Evolutionary conservation across 2,113 vertebrate species (phyloP).

Genomic region (Phylloscopus trochiloides): DNA sequence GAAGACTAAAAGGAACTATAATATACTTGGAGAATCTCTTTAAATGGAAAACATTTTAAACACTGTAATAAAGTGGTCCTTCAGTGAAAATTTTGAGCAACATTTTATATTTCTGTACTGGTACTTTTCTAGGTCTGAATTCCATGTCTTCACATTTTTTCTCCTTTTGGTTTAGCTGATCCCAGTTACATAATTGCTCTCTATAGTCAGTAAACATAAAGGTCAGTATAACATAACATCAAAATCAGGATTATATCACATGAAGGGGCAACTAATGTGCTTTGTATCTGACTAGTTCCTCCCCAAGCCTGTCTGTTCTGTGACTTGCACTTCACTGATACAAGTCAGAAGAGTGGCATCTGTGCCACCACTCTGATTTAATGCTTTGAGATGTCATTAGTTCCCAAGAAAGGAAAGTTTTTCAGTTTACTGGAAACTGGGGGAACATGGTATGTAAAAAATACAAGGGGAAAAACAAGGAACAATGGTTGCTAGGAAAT

Average conservation of each 20-base stretch:
- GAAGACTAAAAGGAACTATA: background rate
- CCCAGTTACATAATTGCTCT: background rate
- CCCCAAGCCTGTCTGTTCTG: background rate
- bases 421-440: slow-evolving; percentile 1
- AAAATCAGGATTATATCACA: background rate
- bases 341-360: background rate
- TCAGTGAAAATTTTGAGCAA: background rate
- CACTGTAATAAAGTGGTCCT: background rate
- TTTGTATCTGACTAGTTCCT: background rate
- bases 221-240: background rate
- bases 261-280: background rate
- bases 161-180: slow-evolving; percentile 6
- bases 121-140: background rate
- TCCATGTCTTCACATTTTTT: background rate
- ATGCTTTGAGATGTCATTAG: background rate
- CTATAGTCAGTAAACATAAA: slow-evolving; percentile 14
- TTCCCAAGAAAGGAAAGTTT: background rate
- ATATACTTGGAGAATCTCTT: background rate
- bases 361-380: background rate
- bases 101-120: background rate
- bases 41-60: background rate
- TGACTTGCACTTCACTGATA: background rate
- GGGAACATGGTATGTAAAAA: background rate
- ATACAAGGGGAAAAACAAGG: background rate
- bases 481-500: slow-evolving; percentile 49